Conservation (phyloP, 2,113 vertebrate species). For the Ancistrus triradiatus region DNA sequence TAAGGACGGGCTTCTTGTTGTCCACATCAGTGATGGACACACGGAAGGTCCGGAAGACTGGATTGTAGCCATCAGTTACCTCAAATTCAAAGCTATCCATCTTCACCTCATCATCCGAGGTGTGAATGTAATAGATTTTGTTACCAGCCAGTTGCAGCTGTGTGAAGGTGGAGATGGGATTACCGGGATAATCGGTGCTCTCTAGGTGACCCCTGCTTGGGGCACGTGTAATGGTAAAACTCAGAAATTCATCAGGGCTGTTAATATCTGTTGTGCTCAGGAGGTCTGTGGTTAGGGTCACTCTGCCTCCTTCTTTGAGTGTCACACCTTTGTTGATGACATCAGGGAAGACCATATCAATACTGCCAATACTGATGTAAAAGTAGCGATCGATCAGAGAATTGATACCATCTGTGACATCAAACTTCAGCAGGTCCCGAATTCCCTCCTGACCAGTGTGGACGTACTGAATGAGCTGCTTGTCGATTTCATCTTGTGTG, state of each 20-base stretch:
- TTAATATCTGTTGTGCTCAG: constrained; percentile 94
- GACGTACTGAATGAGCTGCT: constrained; percentile 76
- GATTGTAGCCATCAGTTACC: constrained; percentile 91
- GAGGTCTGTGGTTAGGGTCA: constrained; percentile 88
- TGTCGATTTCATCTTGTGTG: constrained; percentile 87
- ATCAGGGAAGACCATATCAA: constrained; percentile 88
- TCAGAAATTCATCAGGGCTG: constrained; percentile 89
- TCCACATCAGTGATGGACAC: constrained; percentile 92
- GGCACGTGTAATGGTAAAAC: constrained; percentile 88
- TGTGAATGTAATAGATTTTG: constrained; percentile 93
- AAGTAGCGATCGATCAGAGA: constrained; percentile 93
- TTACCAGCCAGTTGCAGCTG: constrained; percentile 93
- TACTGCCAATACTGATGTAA: constrained; percentile 84
- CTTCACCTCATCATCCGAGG: constrained; percentile 89
- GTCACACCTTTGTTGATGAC: constrained; percentile 93
- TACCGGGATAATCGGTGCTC: constrained; percentile 81
- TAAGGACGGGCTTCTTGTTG: constrained; percentile 92
- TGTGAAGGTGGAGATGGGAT: constrained; percentile 83
- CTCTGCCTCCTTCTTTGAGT: constrained; percentile 87
- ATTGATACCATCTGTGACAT: constrained; percentile 91
- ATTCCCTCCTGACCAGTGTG: constrained; percentile 84
- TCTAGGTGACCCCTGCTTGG: constrained; percentile 88
- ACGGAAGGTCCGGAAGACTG: constrained; percentile 90
- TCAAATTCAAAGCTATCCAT: constrained; percentile 97
- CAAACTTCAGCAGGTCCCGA: constrained; percentile 94